Conservation (phyloP, 2,888 invertebrate genomes). For the Dryomyza anilis region DNA sequence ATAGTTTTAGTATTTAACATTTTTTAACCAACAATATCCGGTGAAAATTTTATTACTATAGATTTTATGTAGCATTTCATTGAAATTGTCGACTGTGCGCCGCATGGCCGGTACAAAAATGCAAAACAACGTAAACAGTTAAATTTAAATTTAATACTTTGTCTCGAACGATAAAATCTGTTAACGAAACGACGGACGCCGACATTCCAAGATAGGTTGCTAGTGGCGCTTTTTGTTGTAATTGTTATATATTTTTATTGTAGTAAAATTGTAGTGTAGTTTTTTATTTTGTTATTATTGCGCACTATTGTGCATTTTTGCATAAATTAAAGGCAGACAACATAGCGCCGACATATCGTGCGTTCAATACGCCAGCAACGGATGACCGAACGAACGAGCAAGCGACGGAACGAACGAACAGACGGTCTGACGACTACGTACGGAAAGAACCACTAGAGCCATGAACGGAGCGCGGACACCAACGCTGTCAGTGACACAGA, state of each 20-base stretch:
- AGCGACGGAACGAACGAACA: background rate
- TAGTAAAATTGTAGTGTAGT: background rate
- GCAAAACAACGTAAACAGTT: too few relatives aligned
- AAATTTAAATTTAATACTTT: too few relatives aligned
- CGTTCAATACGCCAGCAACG: background rate
- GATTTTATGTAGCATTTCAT: too few relatives aligned
- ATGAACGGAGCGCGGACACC: background rate
- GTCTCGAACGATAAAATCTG: too few relatives aligned
- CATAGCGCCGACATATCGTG: conserved; percentile 10
- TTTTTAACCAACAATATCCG: too few relatives aligned
- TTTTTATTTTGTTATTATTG: too few relatives aligned
- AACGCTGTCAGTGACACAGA: background rate
- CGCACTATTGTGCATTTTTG: conserved; percentile 10
- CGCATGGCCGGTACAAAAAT: too few relatives aligned
- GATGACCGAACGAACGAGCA: background rate
- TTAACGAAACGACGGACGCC: background rate
- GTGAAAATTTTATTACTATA: too few relatives aligned
- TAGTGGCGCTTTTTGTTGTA: background rate
- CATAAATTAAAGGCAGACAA: conserved; percentile 24
- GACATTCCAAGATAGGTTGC: conserved; percentile 6
- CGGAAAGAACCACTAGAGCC: too few relatives aligned
- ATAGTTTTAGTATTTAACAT: too few relatives aligned
- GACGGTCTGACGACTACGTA: too few relatives aligned
- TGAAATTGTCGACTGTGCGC: too few relatives aligned
- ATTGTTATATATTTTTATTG: background rate